Evolutionary conservation across 2,888 invertebrate species (phyloP).

Genomic region (Arge pagana): DNA sequence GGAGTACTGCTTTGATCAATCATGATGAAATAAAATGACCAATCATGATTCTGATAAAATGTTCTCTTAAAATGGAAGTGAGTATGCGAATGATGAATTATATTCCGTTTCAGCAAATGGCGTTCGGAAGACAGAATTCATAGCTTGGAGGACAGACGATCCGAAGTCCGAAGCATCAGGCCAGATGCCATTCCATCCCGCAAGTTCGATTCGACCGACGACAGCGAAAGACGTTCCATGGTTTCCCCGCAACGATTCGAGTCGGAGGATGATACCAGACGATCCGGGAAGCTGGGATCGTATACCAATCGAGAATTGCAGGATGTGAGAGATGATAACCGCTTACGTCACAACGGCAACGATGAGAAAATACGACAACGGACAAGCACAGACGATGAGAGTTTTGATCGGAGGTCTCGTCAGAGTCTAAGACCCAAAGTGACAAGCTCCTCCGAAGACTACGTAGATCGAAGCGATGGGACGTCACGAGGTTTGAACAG

Average conservation of each 20-base stretch:
- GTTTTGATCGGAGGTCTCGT: slow-evolving; percentile 39
- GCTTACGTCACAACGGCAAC: slow-evolving; percentile 27
- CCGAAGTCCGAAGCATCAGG: slow-evolving; percentile 37
- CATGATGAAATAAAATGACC: too few relatives aligned
- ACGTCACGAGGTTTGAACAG: slow-evolving; percentile 16
- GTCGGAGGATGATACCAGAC: slow-evolving; percentile 22
- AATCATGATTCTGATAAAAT: too few relatives aligned
- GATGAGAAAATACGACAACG: slow-evolving; percentile 14
- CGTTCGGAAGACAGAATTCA: slow-evolving; percentile 49
- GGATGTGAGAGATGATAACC: too few relatives aligned
- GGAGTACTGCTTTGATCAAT: too few relatives aligned
- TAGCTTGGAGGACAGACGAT: slow-evolving; percentile 46
- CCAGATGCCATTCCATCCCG: slow-evolving; percentile 36
- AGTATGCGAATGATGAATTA: too few relatives aligned
- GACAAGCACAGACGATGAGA: slow-evolving; percentile 46
- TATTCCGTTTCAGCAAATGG: slow-evolving; percentile 37
- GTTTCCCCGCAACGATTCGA: slow-evolving; percentile 33
- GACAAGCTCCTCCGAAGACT: slow-evolving; percentile 52
- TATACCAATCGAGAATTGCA: background rate
- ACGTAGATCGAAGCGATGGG: slow-evolving; percentile 33
- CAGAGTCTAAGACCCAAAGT: slow-evolving; percentile 36
- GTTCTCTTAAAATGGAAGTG: too few relatives aligned
- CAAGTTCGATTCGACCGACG: slow-evolving; percentile 33
- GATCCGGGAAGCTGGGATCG: background rate
- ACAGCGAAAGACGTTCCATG: slow-evolving; percentile 32